A percentile compares a stretch with the other conserved stretches of the same genome.
Conservation (phyloP, 35 echinoderm and acorn worm species). For the Heliocidaris erythrogramma region DNA sequence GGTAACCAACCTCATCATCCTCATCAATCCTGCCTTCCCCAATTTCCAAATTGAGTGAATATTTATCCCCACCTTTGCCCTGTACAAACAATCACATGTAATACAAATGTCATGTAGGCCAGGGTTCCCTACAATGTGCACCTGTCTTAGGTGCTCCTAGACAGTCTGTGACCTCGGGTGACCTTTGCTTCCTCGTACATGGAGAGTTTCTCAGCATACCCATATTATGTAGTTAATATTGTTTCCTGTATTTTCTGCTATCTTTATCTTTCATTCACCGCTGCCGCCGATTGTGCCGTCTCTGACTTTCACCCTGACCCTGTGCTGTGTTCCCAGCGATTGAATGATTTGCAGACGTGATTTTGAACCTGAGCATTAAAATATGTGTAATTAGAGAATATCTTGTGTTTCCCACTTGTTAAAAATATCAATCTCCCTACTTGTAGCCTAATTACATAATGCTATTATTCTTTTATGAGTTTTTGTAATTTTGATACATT, state of each 20-base stretch:
- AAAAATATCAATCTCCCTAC: too few relatives aligned
- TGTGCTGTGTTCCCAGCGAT: not conserved
- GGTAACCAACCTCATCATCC: not conserved
- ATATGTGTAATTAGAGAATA: too few relatives aligned
- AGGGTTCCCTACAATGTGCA: not conserved
- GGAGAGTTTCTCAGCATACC: not conserved
- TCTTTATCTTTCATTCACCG: too few relatives aligned
- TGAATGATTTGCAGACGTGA: not conserved
- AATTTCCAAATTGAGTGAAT: not conserved
- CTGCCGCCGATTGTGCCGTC: not conserved
- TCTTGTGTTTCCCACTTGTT: too few relatives aligned
- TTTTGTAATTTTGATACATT: too few relatives aligned
- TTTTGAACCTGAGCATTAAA: too few relatives aligned
- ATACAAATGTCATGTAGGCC: not conserved
- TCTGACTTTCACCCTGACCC: not conserved
- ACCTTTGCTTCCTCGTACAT: not conserved
- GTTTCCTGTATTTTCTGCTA: not conserved
- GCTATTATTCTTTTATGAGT: too few relatives aligned
- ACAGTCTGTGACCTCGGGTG: not conserved
- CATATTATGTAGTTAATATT: not conserved
- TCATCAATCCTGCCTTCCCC: not conserved
- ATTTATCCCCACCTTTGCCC: slow-evolving; percentile 2
- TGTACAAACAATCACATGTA: slow-evolving; percentile 3
- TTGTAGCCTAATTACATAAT: too few relatives aligned
- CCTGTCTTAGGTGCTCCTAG: not conserved